Evolutionary conservation across 2,888 invertebrate genomes (phyloP), one percentile per base, ranked within the genome.

Genomic region (Chrysomela aeneicollis): DNA sequence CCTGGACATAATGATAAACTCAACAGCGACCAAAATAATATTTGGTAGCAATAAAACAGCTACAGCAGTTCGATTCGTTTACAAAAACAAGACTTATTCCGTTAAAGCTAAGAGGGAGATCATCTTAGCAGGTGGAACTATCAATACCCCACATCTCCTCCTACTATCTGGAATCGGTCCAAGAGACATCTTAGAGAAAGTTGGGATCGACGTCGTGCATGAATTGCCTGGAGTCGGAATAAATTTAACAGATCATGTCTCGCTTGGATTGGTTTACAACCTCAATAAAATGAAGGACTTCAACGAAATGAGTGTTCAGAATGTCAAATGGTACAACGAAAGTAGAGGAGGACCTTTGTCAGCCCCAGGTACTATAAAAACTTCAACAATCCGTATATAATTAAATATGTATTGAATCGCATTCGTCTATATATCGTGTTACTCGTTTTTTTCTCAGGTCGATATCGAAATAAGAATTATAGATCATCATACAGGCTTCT

Each of bases 211-310:
- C 1, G 83, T 87, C 1, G 82, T 88, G 21, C 85, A 86, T 61
- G 85, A 90, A 66, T 80, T 89, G 17, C 88, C 88, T 0, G 90
- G 89, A 0, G 90, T 90, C 0, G 90, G 90, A 0, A 86, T 87
- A 74, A 90, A 90, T 73, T 79, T 90, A 0, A 89, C 89, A 61
- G 89, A 90, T 76, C 90, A 90, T 71, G 87, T 89, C 0, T 87
- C 89, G 0, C 86, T 87, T 22, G 80, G 80, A 1, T 62, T 90
- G 6, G n/a, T 8, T 15, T 60, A 47, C 21, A 58, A 51, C 9
- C 58, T 70, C 8, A 63, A 66, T 9, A 50, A 82, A 83, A 18
- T 54, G 10, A 15, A n/a, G 1, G 32, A 55, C 55, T 50, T 8
- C 12, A 54, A 51, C 30, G 54, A 47, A 0, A 26, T 60, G 10